Conservation (phyloP, 2,113 vertebrate genomes). For the Lampris megalopsis region DNA sequence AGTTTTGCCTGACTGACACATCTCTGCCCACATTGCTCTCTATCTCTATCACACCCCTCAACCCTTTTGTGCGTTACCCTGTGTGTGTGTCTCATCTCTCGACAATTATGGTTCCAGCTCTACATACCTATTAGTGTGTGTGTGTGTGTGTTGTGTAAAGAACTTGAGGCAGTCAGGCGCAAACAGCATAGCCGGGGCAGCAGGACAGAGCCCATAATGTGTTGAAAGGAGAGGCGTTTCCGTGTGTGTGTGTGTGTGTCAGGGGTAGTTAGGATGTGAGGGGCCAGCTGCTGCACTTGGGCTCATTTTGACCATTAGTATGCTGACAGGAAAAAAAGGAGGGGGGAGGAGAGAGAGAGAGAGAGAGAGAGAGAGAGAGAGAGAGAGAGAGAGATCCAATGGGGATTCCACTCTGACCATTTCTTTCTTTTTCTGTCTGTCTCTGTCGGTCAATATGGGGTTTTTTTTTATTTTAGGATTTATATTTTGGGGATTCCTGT, state of each 20-base stretch:
- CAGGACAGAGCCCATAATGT: no score
- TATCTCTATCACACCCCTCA: slow-evolving; percentile 6
- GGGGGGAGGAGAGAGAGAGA: no score
- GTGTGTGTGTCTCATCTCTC: not conserved
- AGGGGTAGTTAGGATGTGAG: slow-evolving; percentile 58
- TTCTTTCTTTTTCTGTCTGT: slow-evolving; percentile 47
- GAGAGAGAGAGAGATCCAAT: slow-evolving; percentile 76
- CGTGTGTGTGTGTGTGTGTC: slow-evolving; percentile 19
- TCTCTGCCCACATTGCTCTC: slow-evolving; percentile 24
- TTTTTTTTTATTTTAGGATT: not conserved
- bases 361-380: slow-evolving; percentile 1
- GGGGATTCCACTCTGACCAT: slow-evolving; percentile 54
- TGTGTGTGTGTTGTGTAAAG: slow-evolving; percentile 20
- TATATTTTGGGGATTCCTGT: not conserved
- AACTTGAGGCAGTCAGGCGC: no score
- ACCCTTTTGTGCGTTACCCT: not conserved
- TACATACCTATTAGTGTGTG: not conserved
- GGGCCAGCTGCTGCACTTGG: slow-evolving; percentile 69
- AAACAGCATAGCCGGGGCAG: no score
- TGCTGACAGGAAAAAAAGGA: slow-evolving; percentile 45
- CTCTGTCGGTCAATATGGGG: slow-evolving; percentile 13
- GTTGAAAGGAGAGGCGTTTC: not conserved
- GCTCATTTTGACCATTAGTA: slow-evolving; percentile 41
- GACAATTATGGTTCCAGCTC: not conserved
- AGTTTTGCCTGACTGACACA: slow-evolving; percentile 42